Evolutionary conservation across 2,888 invertebrate genomes (phyloP).

Genomic region (Diarsia mendica): DNA sequence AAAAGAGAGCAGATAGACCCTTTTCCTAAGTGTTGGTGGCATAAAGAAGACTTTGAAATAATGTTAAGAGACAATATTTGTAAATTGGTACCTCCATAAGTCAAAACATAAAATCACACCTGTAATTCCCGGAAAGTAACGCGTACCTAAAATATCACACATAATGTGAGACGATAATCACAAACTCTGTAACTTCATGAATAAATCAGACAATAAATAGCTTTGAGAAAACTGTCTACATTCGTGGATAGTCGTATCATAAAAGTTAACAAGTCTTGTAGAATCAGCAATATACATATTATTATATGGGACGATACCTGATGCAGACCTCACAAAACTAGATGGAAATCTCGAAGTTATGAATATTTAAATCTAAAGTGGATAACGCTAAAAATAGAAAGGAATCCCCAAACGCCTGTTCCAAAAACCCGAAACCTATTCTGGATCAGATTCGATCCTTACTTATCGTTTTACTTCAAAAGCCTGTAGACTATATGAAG

Average conservation of each 20-base stretch:
- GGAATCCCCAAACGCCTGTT: not conserved
- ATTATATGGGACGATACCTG: not conserved
- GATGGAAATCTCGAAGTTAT: not conserved
- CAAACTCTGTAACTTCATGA: not conserved
- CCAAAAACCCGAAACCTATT: not conserved
- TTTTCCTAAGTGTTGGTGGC: not conserved
- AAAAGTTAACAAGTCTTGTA: not conserved
- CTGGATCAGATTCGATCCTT: conserved; percentile 12
- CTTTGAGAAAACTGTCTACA: not conserved
- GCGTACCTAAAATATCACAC: not conserved
- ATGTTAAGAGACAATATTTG: not conserved
- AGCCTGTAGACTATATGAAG: conserved; percentile 17
- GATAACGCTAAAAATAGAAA: conserved; percentile 16
- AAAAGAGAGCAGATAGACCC: not conserved
- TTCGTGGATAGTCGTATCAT: not conserved
- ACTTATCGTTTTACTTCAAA: conserved; percentile 10
- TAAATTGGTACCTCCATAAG: not conserved
- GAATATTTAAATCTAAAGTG: conserved; percentile 30
- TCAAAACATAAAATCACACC: not conserved
- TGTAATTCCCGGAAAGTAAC: not conserved
- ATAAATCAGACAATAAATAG: not conserved
- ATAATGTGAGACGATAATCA: not conserved
- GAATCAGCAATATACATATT: not conserved
- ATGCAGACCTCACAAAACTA: not conserved
- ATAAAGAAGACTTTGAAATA: not conserved